phyloP scores from a whole-genome alignment of 2,888 invertebrate genomes.

The Andricus quercusramuli region DNA sequence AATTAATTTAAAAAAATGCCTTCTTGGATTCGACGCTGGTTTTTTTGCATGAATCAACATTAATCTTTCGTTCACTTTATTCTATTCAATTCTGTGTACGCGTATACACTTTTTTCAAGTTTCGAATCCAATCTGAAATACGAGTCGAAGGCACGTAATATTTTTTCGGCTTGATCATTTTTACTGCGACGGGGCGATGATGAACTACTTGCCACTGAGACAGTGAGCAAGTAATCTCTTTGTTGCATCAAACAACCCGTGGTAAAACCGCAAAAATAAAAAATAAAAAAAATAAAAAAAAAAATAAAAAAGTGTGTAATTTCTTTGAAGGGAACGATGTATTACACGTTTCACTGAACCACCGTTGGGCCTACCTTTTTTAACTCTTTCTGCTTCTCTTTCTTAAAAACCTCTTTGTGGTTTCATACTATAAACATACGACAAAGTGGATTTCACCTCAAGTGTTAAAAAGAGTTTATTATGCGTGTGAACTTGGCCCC shows the following conservation, averaged over 20 bases:
- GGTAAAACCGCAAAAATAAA: slow-evolving; percentile 14
- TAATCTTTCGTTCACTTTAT: neutral
- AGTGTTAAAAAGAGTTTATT: slow-evolving; percentile 32
- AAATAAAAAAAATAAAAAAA: no score
- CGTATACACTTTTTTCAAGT: neutral
- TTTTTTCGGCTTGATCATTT: neutral
- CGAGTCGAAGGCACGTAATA: neutral
- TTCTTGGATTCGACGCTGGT: neutral
- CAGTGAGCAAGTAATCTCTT: slow-evolving; percentile 22
- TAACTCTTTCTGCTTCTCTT: slow-evolving; percentile 20
- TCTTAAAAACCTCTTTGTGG: slow-evolving; percentile 35
- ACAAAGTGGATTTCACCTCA: slow-evolving; percentile 29
- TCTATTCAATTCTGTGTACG: neutral
- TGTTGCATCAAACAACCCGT: slow-evolving; percentile 26
- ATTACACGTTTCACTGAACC: slow-evolving; percentile 17
- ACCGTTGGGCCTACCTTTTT: neutral
- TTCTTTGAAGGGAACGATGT: slow-evolving; percentile 14
- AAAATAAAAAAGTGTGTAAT: slow-evolving; percentile 3
- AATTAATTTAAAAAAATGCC: no score
- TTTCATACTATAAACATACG: slow-evolving; percentile 20
- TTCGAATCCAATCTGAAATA: neutral
- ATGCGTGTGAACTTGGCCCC: no score
- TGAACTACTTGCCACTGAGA: slow-evolving; percentile 18
- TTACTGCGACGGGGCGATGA: neutral
- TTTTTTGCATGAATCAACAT: neutral